Percentiles rank a stretch among this genome's conserved stretches.
phyloP scores from a whole-genome alignment of 2,113 vertebrate species.

The Perca flavescens region DNA sequence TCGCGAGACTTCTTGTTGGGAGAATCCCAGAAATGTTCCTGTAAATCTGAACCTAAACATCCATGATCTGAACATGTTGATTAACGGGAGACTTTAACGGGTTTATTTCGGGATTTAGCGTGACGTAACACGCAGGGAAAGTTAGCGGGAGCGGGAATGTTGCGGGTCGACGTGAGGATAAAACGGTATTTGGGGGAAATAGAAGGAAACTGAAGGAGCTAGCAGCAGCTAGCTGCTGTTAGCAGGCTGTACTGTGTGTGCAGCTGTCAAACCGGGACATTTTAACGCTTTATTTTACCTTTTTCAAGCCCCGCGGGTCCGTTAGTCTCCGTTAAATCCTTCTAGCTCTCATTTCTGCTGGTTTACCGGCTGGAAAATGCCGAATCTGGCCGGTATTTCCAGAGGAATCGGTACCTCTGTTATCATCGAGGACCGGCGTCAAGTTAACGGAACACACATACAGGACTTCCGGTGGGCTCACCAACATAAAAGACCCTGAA shows the following conservation, averaged over 20 bases:
- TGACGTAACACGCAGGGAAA: background rate
- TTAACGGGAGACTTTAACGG: background rate
- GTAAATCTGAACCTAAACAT: background rate
- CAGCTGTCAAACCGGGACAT: background rate
- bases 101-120: background rate
- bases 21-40: background rate
- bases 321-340: conserved; percentile 29
- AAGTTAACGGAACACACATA: background rate
- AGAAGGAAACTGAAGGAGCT: conserved; percentile 18
- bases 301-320: conserved; percentile 1
- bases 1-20: conserved; percentile 38
- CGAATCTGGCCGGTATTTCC: background rate
- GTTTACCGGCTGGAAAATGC: background rate
- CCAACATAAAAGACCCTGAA: conserved; percentile 24
- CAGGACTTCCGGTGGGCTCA: background rate
- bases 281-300: conserved; percentile 28
- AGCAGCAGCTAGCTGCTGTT: conserved; percentile 53
- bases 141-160: background rate
- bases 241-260: conserved; percentile 24
- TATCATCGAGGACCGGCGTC: conserved; percentile 17
- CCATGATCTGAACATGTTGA: background rate
- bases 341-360: background rate
- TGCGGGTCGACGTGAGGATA: background rate
- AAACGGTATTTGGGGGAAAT: conserved; percentile 1
- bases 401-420: conserved; percentile 2